These are phyloP conservation scores for Lucinisca nassula DNA, from an alignment of 2,888 invertebrate genomes.

Conservation along the genomic window DNA sequence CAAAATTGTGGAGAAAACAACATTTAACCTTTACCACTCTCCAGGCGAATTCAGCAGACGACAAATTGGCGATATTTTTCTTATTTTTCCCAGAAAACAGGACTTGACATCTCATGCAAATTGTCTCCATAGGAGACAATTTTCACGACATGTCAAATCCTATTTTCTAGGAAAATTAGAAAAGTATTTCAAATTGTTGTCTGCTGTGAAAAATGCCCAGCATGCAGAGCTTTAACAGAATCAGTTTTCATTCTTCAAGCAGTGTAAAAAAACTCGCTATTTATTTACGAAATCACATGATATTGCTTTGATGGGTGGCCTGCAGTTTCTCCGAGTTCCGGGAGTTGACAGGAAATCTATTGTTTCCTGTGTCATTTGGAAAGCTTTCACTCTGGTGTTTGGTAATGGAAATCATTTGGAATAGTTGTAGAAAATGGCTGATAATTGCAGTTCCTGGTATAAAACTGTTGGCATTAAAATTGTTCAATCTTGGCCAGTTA, in stretches of 20 bases:
- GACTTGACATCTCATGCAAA: too few relatives aligned
- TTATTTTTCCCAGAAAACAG: too few relatives aligned
- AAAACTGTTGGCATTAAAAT: background rate
- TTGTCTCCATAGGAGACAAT: too few relatives aligned
- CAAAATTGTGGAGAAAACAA: too few relatives aligned
- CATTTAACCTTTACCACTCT: too few relatives aligned
- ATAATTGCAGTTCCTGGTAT: background rate
- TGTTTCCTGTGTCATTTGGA: background rate
- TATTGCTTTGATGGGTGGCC: background rate
- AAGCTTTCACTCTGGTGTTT: background rate
- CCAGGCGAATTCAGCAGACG: too few relatives aligned
- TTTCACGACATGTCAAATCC: too few relatives aligned
- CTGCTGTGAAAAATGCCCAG: too few relatives aligned
- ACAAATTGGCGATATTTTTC: too few relatives aligned
- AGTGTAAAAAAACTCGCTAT: background rate
- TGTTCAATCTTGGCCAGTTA: too few relatives aligned
- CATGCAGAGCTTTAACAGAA: background rate
- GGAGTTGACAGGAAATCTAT: background rate
- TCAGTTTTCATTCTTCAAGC: background rate
- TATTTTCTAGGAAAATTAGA: too few relatives aligned
- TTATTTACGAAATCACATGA: background rate
- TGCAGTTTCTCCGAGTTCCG: background rate
- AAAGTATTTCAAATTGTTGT: too few relatives aligned
- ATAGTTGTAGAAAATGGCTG: background rate
- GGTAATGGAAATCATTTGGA: constrained; percentile 1